Evolutionary conservation across 2,888 invertebrate genomes (phyloP).

Genomic region (Anaspis maculata): DNA sequence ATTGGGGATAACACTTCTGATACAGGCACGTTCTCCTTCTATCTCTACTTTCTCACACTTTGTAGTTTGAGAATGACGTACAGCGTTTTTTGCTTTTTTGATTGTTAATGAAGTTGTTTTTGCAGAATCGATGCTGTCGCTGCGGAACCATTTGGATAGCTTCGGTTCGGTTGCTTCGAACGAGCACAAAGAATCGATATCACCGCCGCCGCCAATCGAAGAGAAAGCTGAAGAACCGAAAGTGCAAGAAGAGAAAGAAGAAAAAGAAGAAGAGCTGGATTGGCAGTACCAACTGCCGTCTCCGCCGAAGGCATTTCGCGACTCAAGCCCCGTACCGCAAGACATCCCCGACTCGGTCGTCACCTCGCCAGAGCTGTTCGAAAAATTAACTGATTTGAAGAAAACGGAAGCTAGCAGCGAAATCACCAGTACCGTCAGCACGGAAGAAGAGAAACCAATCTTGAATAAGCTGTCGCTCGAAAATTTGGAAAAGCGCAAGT

Average conservation of each 20-base stretch:
- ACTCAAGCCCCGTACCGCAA: constrained; percentile 33
- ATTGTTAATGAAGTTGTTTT: no score
- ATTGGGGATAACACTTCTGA: constrained; percentile 33
- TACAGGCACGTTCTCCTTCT: constrained; percentile 38
- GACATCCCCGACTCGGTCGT: constrained; percentile 36
- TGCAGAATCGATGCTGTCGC: constrained; percentile 25
- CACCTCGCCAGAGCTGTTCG: constrained; percentile 38
- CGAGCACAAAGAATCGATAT: no score
- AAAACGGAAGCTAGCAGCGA: constrained; percentile 25
- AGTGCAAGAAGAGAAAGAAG: not conserved
- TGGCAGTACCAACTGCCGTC: constrained; percentile 54
- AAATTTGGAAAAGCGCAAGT: constrained; percentile 38
- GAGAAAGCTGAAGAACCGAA: constrained; percentile 1
- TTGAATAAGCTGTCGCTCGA: constrained; percentile 38
- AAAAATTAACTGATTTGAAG: constrained; percentile 34
- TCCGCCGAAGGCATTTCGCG: constrained; percentile 51
- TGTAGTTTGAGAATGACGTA: no score
- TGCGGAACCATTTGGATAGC: constrained; percentile 17
- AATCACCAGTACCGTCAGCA: constrained; percentile 26
- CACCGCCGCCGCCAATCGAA: constrained; percentile 14
- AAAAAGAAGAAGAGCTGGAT: constrained; percentile 22
- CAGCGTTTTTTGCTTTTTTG: constrained; percentile 3
- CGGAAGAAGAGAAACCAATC: constrained; percentile 30
- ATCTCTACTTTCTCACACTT: no score
- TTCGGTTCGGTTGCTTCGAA: constrained; percentile 16